Conservation (phyloP, 2,797 vertebrate genomes). For the Cirrhinus molitorella region DNA sequence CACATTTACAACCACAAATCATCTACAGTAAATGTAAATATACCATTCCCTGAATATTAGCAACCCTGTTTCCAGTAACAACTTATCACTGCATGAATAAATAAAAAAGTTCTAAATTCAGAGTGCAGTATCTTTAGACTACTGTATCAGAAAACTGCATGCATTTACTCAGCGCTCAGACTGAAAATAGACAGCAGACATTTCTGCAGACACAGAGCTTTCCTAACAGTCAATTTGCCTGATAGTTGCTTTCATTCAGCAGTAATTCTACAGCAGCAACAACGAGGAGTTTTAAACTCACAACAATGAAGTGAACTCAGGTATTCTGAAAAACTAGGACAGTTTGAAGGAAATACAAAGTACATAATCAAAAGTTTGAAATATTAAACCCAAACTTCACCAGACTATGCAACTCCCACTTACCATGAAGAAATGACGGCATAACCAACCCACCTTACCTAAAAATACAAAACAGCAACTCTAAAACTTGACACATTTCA, state of each 20-base stretch:
- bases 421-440: background rate
- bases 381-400: slow-evolving; percentile 1
- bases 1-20: background rate
- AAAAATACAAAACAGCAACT: background rate
- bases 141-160: background rate
- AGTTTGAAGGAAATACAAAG: slow-evolving; percentile 21
- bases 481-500: background rate
- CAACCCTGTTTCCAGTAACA: background rate
- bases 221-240: slow-evolving; percentile 6
- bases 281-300: slow-evolving; percentile 32
- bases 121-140: background rate
- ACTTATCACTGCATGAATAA: background rate
- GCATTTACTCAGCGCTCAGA: background rate
- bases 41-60: background rate
- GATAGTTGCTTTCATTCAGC: slow-evolving; percentile 22
- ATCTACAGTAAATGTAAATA: background rate
- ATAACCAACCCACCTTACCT: background rate
- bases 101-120: background rate
- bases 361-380: background rate
- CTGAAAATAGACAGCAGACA: slow-evolving; percentile 8
- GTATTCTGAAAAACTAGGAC: slow-evolving; percentile 39
- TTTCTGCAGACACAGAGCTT: slow-evolving; percentile 31
- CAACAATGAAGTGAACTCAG: slow-evolving; percentile 46
- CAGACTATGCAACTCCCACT: background rate
- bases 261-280: slow-evolving; percentile 35